These are phyloP conservation scores for Ectropis grisescens DNA, from an alignment of 1,140 invertebrate species.

Conservation along the genomic window DNA sequence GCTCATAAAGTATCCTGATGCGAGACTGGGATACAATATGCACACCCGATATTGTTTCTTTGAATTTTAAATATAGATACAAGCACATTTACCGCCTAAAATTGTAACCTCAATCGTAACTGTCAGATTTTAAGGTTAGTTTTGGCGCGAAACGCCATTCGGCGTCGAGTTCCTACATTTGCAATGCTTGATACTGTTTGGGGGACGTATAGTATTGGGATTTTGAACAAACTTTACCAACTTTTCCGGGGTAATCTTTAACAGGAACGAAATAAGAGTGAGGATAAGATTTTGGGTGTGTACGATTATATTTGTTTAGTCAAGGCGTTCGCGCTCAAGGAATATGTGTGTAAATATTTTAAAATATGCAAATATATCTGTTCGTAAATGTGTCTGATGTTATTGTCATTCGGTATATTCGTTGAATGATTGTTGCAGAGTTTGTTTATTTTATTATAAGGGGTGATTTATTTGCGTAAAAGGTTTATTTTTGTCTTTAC, in stretches of 20 bases:
- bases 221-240: constrained; percentile 10
- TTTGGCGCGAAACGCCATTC: constrained; percentile 14
- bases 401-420: constrained; percentile 14
- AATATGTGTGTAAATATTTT: constrained; percentile 17
- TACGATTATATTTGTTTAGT: background rate
- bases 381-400: constrained; percentile 12
- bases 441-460: constrained; percentile 1
- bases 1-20: constrained; percentile 51
- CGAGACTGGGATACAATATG: constrained; percentile 30
- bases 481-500: no score
- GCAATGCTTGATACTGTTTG: constrained; percentile 12
- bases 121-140: constrained; percentile 11
- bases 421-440: constrained; percentile 12
- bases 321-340: constrained; percentile 8
- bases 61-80: constrained; percentile 47
- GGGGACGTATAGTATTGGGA: constrained; percentile 14
- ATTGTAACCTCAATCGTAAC: constrained; percentile 14
- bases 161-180: constrained; percentile 7
- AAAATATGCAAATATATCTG: constrained; percentile 20
- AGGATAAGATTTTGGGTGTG: no score
- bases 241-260: constrained; percentile 1
- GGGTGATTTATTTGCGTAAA: no score
- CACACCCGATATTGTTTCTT: constrained; percentile 60
- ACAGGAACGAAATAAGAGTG: no score
- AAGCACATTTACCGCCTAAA: constrained; percentile 14